Base-by-base conservation (phyloP, 2,888 invertebrate species). In the Eudasyphora cyanicolor region DNA sequence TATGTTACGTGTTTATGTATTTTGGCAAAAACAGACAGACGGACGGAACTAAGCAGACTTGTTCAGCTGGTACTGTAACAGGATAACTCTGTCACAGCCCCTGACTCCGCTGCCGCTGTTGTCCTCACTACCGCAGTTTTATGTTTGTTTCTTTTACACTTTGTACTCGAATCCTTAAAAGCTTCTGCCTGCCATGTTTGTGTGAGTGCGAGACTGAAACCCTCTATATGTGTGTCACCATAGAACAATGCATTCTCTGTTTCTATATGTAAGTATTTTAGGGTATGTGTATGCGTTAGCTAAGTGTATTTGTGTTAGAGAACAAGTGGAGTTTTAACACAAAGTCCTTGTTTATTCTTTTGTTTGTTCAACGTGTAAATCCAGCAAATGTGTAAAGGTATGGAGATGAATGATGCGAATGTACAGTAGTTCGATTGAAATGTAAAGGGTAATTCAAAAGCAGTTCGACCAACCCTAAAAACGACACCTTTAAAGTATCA, bases 1-100 rank as follows among this genome's bases (percentile, higher is more conserved):
- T 84, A 85, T 86, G 86, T 86, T 85, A 86, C 86, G 85, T 87
- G 86, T 76, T 77, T 74, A 79, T 83, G 69, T 82, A 77, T 84
- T 82, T 85, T 79, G 76, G 78, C 79, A 74, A 82, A 67, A 73
- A 74, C 14, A 49, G 12, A 6, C 67, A 69, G 27, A 54, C 57
- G 29, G 38, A 27, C 60, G 21, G 8, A 54, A n/a, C n/a, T 19
- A 35, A 74, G 35, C 10, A 69, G 17, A n/a, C 60, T 62, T 75
- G 45, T 51, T 71, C 27, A 74, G 57, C 69, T 69, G 74, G 35
- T 69, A 54, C 54, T 49, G 71, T 49, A 69, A 35, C 49, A 14
- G n/a, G 1, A 14, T 14, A 1, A 62, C 14, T 54, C 60, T 32
- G 27, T 6, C 35, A 6, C 49, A 49, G 19, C 70, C 76, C 60